Base-by-base conservation (phyloP, 2,113 vertebrate genomes). In the Sander vitreus region DNA sequence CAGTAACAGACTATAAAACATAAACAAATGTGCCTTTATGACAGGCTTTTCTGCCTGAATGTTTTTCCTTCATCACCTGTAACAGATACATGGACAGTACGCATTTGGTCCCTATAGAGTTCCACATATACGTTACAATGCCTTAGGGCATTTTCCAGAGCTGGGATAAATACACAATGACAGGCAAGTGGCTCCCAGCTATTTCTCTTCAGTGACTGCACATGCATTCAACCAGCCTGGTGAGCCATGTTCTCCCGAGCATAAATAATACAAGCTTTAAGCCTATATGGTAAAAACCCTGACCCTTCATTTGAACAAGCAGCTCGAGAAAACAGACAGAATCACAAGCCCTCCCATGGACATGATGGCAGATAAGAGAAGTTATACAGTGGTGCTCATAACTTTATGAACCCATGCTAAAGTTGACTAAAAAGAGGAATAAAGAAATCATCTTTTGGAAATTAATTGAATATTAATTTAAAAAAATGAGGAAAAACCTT, bases 151-250 rank as follows among this genome's bases (percentile, higher is more conserved):
- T 73, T 16, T 72, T 68, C 21, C 21, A 51, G 39, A 73, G 58
- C 65, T 47, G 30, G 45, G 62, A 88, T 69, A 89, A 80, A 91
- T 47, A 57, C 47, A 80, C 64, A 88, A 43, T 86, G 88, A 92
- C 87, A 91, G 73, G 79, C 62, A 33, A 48, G 69, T 73, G 53
- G 73, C 90, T 81, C 59, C 60, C 0, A 60, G 91, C 87, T 36
- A 53, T 79, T 87, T 72, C 80, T 73, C 80, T 80, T 60, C 81
- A 85, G 23, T 88, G 89, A 85, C 27, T 62, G 54, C 78, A 73
- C 84, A 80, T 81, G 75, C 57, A 82, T 84, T 64, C 43, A 74
- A 77, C 48, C 78, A 66, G 63, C 55, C 51, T 68, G 70, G 45
- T 67, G 68, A 84, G 76, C 72, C 77, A 68, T 30, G 85, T 73